phyloP scores from a whole-genome alignment of 2,797 vertebrate genomes.

The Siniperca obscura region DNA sequence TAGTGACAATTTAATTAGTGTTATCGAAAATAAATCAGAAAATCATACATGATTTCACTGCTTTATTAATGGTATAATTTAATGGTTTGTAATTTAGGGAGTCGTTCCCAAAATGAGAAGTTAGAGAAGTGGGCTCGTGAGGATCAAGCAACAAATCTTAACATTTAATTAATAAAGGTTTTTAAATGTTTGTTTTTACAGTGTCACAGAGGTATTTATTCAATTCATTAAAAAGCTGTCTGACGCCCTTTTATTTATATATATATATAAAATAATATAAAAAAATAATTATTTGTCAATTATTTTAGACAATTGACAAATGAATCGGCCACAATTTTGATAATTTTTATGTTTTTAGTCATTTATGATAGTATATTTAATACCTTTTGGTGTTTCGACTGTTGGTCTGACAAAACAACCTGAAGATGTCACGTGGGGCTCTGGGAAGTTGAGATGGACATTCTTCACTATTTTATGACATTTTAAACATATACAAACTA shows the following conservation, averaged over 20 bases:
- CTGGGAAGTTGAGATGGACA: too few relatives aligned
- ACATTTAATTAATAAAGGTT: neutral
- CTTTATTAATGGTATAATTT: neutral
- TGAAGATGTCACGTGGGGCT: neutral
- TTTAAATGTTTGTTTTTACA: neutral
- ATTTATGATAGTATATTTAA: neutral
- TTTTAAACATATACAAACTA: neutral
- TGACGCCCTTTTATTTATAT: neutral
- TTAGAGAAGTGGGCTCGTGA: too few relatives aligned
- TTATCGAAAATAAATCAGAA: too few relatives aligned
- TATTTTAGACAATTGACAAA: too few relatives aligned
- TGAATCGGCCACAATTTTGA: neutral
- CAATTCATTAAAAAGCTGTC: neutral
- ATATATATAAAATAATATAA: too few relatives aligned
- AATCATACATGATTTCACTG: neutral
- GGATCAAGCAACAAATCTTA: too few relatives aligned
- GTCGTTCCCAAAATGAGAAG: neutral
- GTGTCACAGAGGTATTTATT: neutral
- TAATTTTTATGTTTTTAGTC: neutral
- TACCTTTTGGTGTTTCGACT: neutral
- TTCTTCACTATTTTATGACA: neutral
- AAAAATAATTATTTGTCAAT: too few relatives aligned
- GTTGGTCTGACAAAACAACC: neutral
- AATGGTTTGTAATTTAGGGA: neutral
- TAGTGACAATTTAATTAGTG: neutral